These are phyloP conservation scores for Oligia latruncula DNA, from an alignment of 2,888 invertebrate genomes.

Conservation along the genomic window DNA sequence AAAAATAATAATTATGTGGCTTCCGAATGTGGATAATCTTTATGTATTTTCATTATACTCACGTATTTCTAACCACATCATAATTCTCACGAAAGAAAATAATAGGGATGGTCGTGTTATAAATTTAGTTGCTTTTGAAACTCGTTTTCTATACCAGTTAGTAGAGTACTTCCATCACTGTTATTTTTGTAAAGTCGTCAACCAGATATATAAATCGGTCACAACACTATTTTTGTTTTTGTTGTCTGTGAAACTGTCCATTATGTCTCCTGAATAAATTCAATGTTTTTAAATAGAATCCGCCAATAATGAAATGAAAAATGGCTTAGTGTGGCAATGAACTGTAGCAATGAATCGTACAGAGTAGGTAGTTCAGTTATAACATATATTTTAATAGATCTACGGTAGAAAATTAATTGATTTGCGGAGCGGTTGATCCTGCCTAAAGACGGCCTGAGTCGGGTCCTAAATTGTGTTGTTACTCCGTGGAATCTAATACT, in stretches of 20 bases:
- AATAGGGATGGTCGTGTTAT: background rate
- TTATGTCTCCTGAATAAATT: background rate
- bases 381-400: background rate
- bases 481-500: background rate
- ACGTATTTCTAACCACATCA: background rate
- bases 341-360: constrained; percentile 6
- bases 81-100: background rate
- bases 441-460: background rate
- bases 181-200: background rate
- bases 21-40: constrained; percentile 10
- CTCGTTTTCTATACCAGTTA: background rate
- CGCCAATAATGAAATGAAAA: background rate
- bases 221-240: background rate
- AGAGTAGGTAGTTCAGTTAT: constrained; percentile 1
- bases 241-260: constrained; percentile 7
- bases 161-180: background rate
- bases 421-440: background rate
- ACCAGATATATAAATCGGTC: background rate
- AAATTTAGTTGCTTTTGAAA: background rate
- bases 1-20: constrained; percentile 29
- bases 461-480: background rate
- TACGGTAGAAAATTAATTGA: background rate
- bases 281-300: background rate
- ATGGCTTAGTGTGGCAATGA: background rate
- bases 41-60: constrained; percentile 4